phyloP scores from a whole-genome alignment of 2,113 vertebrate genomes.

The Setophaga coronata region DNA sequence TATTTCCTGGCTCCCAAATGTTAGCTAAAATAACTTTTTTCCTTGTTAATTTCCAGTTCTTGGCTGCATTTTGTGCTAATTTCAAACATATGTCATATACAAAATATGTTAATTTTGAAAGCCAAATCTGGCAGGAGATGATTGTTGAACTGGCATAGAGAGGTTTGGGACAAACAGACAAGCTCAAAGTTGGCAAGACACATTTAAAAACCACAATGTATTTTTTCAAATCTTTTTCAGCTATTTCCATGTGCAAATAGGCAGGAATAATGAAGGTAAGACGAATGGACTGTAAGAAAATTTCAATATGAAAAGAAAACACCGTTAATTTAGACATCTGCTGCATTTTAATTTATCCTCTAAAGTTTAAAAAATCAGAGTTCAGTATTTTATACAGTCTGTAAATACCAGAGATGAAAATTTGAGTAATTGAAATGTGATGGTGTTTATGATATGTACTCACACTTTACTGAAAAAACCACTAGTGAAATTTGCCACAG shows the following conservation, averaged over 20 bases:
- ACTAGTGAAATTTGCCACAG: neutral
- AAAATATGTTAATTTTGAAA: conserved; percentile 76
- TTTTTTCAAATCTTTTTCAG: conserved; percentile 38
- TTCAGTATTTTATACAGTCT: neutral
- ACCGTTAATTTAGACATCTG: conserved; percentile 4
- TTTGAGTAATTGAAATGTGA: neutral
- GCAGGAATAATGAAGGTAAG: conserved; percentile 7
- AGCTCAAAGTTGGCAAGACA: conserved; percentile 47
- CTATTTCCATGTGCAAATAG: neutral
- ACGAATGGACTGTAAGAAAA: conserved; percentile 3
- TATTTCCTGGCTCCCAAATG: conserved; percentile 63
- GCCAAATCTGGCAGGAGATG: conserved; percentile 66
- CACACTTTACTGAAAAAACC: neutral
- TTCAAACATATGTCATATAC: conserved; percentile 74
- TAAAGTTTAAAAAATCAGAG: neutral
- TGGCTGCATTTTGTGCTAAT: conserved; percentile 73
- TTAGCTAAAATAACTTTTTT: conserved; percentile 71
- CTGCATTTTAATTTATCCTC: neutral
- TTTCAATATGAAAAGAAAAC: conserved; percentile 13
- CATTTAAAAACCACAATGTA: neutral
- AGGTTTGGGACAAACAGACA: conserved; percentile 63
- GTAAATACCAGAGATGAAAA: neutral
- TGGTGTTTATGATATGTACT: neutral
- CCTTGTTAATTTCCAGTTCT: conserved; percentile 71
- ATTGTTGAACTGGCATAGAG: conserved; percentile 52